Evolutionary conservation across 2,888 invertebrate genomes (phyloP), one percentile per base, ranked within the genome.

Genomic region (Tenthredo livida): DNA sequence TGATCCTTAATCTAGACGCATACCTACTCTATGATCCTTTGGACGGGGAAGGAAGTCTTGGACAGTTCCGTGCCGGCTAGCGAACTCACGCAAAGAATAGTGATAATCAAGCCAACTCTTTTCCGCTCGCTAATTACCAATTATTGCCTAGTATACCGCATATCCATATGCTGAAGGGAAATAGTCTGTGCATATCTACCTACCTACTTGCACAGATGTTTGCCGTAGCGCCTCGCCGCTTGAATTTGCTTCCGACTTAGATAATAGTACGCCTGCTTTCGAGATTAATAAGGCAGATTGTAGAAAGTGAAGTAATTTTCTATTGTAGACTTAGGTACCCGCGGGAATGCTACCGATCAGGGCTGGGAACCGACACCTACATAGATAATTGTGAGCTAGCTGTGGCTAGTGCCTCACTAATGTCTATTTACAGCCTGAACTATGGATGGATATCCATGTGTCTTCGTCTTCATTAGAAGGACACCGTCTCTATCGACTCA

Each of bases 261-360:
- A 91, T 91, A 91, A 87, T 88, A 87, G 83, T 70, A 54, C 65
- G 65, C 88, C 89, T 86, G 88, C 88, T 90, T 89, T 90, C 87
- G 86, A 89, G 92, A 92, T 92, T 91, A 91, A 91, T 91, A 91
- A 91, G 90, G 86, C 85, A 89, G 91, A 91, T 91, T 90, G 87
- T 83, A 83, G 88, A 89, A 90, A 90, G 90, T 90, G 89, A 89
- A 89, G 90, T 91, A 90, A 91, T 90, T 90, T 89, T 87, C 88
- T 73, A 87, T 89, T 89, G 88, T 89, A 58, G 87, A 73, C n/a
- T 10, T 67, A 47, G 25, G 83, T 70, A 73, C 33, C 15, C 83
- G 47, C 67, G 67, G 83, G 47, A 83, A 47, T 67, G 43, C 70
- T 17, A 33, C n/a, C 12, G 80, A 61, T 37, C 72, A 33, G 83